These are phyloP conservation scores for Odontamblyopus lacepedii DNA, from an alignment of 2,797 vertebrate genomes.

Conservation along the genomic window DNA sequence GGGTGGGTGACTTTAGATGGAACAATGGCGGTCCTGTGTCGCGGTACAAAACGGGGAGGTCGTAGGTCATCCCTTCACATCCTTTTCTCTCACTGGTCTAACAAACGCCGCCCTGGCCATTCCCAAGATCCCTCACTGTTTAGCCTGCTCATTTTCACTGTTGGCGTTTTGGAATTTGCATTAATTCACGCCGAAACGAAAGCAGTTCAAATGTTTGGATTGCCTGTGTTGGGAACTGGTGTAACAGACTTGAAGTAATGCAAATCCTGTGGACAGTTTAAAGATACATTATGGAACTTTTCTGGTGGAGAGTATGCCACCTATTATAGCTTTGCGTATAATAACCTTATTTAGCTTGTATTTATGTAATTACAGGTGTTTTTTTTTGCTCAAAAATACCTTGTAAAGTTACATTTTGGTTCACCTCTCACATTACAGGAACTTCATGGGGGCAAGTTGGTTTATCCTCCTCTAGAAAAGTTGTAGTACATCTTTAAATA, in stretches of 20 bases:
- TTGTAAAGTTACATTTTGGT: too few species aligned
- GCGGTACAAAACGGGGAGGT: constrained; percentile 37
- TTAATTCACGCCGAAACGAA: neutral
- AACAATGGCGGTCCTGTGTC: constrained; percentile 64
- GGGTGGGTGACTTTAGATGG: constrained; percentile 46
- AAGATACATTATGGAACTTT: neutral
- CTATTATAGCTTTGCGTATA: too few species aligned
- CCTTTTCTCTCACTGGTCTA: constrained; percentile 33
- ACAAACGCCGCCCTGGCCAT: neutral
- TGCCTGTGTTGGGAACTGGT: too few species aligned
- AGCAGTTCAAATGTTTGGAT: neutral
- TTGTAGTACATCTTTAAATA: too few species aligned
- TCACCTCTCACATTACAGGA: too few species aligned
- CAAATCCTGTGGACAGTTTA: neutral
- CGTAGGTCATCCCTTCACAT: constrained; percentile 46
- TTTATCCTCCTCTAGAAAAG: too few species aligned
- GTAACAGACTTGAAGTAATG: neutral
- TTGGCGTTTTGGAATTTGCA: neutral
- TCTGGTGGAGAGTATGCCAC: too few species aligned
- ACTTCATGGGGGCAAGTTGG: too few species aligned
- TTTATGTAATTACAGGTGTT: too few species aligned
- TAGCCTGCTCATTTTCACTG: neutral
- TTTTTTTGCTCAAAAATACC: too few species aligned
- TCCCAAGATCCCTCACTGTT: neutral
- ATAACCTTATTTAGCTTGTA: too few species aligned